Evolutionary conservation across 2,888 invertebrate genomes (phyloP).

Genomic region (Callimorpha dominula): DNA sequence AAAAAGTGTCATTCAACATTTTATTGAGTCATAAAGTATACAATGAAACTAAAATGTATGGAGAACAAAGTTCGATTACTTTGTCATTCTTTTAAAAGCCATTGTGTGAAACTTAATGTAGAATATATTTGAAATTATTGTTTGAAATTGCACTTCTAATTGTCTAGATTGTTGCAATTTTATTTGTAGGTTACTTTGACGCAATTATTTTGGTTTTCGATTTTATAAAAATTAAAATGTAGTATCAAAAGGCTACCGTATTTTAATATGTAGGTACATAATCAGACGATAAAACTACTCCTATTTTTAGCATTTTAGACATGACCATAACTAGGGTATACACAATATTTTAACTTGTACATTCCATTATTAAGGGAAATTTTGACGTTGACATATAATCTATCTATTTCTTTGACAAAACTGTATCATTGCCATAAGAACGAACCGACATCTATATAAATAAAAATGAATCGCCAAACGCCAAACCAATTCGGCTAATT

Average conservation of each 20-base stretch:
- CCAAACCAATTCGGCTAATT: too few species aligned
- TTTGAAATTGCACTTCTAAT: not conserved
- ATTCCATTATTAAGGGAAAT: too few species aligned
- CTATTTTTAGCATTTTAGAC: too few species aligned
- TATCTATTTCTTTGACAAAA: too few species aligned
- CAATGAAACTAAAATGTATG: slow-evolving; percentile 17
- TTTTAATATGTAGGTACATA: not conserved
- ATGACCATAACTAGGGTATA: too few species aligned
- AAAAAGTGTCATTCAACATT: slow-evolving; percentile 11
- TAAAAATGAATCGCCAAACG: too few species aligned
- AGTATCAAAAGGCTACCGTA: not conserved
- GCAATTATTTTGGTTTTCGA: not conserved
- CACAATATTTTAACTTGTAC: too few species aligned
- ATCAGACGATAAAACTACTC: not conserved
- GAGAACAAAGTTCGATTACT: slow-evolving; percentile 7
- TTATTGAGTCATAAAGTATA: slow-evolving; percentile 19
- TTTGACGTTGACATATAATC: too few species aligned
- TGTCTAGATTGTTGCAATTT: slow-evolving; percentile 8
- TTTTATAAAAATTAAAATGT: not conserved
- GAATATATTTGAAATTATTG: not conserved
- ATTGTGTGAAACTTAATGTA: slow-evolving; percentile 4
- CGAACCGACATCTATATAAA: too few species aligned
- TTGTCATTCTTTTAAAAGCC: slow-evolving; percentile 13
- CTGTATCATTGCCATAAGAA: too few species aligned
- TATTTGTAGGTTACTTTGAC: not conserved